Evolutionary conservation across 2,888 invertebrate species (phyloP).

Genomic region (Cheilosia urbana): DNA sequence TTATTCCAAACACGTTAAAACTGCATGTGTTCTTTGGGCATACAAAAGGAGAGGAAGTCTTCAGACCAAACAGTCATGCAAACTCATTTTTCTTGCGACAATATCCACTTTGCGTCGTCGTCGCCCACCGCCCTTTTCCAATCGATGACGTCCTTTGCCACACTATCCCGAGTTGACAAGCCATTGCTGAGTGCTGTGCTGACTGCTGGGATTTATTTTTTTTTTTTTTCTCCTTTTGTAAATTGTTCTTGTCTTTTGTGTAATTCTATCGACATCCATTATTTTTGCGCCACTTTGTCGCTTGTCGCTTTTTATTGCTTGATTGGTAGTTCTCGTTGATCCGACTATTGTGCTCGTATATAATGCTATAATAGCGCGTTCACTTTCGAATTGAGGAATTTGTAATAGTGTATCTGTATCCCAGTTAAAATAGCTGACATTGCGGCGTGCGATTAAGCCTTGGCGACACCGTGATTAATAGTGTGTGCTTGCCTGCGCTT

Average conservation of each 20-base stretch:
- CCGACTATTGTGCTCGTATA: slow-evolving; percentile 2
- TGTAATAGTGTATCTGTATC: slow-evolving; percentile 46
- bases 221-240: neutral
- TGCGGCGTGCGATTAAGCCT: slow-evolving; percentile 8
- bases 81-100: slow-evolving; percentile 54
- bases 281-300: slow-evolving; percentile 71
- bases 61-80: slow-evolving; percentile 58
- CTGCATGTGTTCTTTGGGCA: slow-evolving; percentile 53
- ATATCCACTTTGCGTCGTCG: slow-evolving; percentile 6
- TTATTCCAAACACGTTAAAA: slow-evolving; percentile 72
- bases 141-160: slow-evolving; percentile 63
- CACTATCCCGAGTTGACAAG: slow-evolving; percentile 39
- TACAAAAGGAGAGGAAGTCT: slow-evolving; percentile 51
- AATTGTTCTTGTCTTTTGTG: slow-evolving; percentile 47
- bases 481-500: neutral
- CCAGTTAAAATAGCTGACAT: slow-evolving; percentile 49
- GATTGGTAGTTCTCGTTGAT: slow-evolving; percentile 35
- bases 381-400: slow-evolving; percentile 66
- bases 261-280: slow-evolving; percentile 51
- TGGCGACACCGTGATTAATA: neutral
- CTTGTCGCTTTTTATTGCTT: slow-evolving; percentile 69
- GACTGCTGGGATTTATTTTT: slow-evolving; percentile 25
- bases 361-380: slow-evolving; percentile 52
- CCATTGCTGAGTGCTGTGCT: slow-evolving; percentile 8
- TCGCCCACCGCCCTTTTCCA: slow-evolving; percentile 13